Base-by-base conservation (phyloP, 2,888 invertebrate species). In the Caenorhabditis sp. region DNA sequence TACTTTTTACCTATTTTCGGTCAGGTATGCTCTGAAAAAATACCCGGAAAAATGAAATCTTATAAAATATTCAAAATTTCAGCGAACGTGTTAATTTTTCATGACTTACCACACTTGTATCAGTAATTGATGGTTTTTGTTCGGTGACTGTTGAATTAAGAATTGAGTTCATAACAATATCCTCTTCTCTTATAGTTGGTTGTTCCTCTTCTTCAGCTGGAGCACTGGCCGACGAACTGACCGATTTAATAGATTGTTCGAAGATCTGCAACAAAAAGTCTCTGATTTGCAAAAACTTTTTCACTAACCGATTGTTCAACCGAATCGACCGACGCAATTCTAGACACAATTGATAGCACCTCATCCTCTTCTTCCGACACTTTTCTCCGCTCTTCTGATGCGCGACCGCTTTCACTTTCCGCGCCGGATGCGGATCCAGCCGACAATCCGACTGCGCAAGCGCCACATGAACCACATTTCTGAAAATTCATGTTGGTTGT, bases 401-500 rank as follows among this genome's bases (percentile, higher is more conserved):
- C 63, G 8, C 66, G 60, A 26, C 67, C 63, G 19, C 24, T 36
- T 1, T 54, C 55, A 19, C 66, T 50, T 43, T 62, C 71, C 51
- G 63, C 63, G 57, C 66, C 59, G 60, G 66, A 63, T 21, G 71
- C 66, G 57, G 66, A 64, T 64, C 67, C 58, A 59, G 61, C 58
- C 68, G 64, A 58, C 68, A 67, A 64, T 68, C 61, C 49, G 64
- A 68, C 55, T 67, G 55, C 27, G 31, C 27, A 62, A 55, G 60
- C 27, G 19, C 31, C 64, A n/a, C 23, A 14, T 14, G 37, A 17
- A 36, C 58, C 51, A 62, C 23, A 53, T 53, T 53, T 53, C 24
- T 23, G 53, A 21, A 21, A 23, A 60, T 69, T 24, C 26, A 62
- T 67, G 57, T 57, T 57, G 21, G 53, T 58, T 43, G 23, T 14